Percentiles rank a stretch among this genome's conserved stretches.
These are phyloP conservation scores for Hymenochirus boettgeri DNA, from an alignment of 2,113 vertebrate genomes.

Conservation along the genomic window DNA sequence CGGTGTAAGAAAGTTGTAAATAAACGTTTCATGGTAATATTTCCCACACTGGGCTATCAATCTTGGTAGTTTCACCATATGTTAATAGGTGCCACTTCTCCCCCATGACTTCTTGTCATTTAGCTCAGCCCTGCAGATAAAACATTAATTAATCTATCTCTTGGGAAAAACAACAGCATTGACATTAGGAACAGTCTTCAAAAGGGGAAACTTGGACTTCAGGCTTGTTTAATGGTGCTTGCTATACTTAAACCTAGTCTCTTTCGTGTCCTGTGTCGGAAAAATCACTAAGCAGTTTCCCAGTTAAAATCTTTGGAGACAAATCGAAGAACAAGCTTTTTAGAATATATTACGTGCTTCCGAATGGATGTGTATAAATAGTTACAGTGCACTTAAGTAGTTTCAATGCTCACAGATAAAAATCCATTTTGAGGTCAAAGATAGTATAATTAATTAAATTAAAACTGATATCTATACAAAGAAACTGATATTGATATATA, in stretches of 20 bases:
- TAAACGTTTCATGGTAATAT: constrained; percentile 22
- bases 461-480: no score
- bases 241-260: not conserved
- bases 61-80: constrained; percentile 33
- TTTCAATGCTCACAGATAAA: no score
- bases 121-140: constrained; percentile 37
- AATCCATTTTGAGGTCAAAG: no score
- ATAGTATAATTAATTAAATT: no score
- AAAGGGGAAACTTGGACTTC: constrained; percentile 27
- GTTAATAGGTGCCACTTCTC: constrained; percentile 38
- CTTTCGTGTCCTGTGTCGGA: not conserved
- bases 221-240: not conserved
- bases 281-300: not conserved
- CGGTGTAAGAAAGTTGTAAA: constrained; percentile 2
- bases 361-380: no score
- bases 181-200: constrained; percentile 38
- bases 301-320: no score
- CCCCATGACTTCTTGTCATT: constrained; percentile 38
- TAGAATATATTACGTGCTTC: no score
- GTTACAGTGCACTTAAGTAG: no score
- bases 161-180: constrained; percentile 16
- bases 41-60: constrained; percentile 17
- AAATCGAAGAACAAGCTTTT: no score
- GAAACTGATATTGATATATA: no score
- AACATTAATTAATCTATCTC: constrained; percentile 33